phyloP scores from a whole-genome alignment of 2,797 vertebrate genomes.

The Gadopsis marmoratus region DNA sequence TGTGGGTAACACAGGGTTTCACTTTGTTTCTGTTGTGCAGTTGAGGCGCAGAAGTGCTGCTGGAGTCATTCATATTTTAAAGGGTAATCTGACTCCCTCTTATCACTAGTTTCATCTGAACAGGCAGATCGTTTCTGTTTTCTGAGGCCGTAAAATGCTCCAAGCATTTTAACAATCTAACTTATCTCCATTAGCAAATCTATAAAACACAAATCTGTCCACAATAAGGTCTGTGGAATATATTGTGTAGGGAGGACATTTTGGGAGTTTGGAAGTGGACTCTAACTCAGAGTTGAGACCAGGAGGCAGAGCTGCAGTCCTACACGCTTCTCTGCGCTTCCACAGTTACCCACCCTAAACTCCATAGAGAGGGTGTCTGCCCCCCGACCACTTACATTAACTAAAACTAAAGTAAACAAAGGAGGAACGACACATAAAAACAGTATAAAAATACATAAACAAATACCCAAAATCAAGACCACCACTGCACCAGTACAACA shows the following conservation, averaged over 20 bases:
- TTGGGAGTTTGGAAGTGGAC: neutral
- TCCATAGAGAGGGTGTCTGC: too few species aligned
- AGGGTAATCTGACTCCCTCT: neutral
- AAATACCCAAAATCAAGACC: too few species aligned
- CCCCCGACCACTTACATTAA: too few species aligned
- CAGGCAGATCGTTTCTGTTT: neutral
- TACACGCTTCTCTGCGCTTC: too few species aligned
- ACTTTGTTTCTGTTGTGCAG: slow-evolving; percentile 25
- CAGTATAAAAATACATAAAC: too few species aligned
- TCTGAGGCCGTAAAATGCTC: neutral
- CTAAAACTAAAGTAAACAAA: too few species aligned
- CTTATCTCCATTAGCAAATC: neutral
- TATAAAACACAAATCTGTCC: neutral
- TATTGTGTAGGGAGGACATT: neutral
- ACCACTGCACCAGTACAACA: too few species aligned
- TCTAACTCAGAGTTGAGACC: too few species aligned
- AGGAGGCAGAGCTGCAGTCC: too few species aligned
- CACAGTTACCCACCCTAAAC: too few species aligned
- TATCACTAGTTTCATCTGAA: neutral
- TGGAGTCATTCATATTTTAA: neutral
- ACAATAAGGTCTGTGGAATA: neutral
- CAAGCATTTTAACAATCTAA: too few species aligned
- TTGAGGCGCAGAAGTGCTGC: neutral
- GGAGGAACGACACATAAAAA: too few species aligned
- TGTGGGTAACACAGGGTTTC: slow-evolving; percentile 22